Conservation (phyloP, 2,797 vertebrate genomes). For the Sciurus carolinensis region DNA sequence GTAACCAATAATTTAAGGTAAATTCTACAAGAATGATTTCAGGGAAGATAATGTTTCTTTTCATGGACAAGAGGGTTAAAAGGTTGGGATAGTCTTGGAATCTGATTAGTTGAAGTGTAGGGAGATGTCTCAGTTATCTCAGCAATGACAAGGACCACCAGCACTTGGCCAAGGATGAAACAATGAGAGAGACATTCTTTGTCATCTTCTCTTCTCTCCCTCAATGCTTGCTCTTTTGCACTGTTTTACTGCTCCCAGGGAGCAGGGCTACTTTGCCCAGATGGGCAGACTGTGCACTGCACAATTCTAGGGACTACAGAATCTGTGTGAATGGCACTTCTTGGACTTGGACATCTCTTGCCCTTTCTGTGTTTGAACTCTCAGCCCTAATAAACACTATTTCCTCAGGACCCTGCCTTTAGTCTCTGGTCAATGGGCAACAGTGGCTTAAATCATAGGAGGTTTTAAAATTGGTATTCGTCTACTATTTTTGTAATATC, state of each 20-base stretch:
- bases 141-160: background rate
- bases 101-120: background rate
- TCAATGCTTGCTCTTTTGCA: background rate
- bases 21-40: background rate
- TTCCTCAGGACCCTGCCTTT: background rate
- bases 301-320: background rate
- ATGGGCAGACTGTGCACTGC: background rate
- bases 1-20: constrained; percentile 2
- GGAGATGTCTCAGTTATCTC: background rate
- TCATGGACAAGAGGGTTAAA: background rate
- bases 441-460: background rate
- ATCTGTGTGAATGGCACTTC: background rate
- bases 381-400: background rate
- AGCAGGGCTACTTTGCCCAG: background rate
- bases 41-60: background rate
- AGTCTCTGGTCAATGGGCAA: constrained; percentile 2
- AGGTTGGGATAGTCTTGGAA: background rate
- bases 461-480: background rate
- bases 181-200: background rate
- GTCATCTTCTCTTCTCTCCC: background rate
- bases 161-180: background rate
- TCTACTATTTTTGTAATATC: background rate
- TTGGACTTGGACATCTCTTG: background rate
- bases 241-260: background rate
- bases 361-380: background rate